Evolutionary conservation across 2,888 invertebrate species (phyloP).

Genomic region (Zhengitettix transpicula): DNA sequence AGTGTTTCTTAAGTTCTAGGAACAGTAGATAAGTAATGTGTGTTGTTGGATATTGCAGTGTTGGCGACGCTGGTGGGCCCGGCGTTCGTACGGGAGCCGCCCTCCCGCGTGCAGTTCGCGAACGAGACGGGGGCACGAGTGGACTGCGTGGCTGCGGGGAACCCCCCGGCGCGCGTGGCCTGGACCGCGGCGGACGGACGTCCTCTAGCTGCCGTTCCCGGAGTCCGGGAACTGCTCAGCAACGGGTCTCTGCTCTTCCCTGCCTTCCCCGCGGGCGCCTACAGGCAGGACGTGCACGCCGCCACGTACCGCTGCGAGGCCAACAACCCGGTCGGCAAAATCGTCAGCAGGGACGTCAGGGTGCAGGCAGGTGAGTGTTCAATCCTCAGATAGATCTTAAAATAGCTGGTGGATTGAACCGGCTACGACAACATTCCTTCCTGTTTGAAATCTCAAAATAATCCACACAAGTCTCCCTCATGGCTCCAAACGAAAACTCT

Average conservation of each 20-base stretch:
- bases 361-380: conserved; percentile 18
- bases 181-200: conserved; percentile 18
- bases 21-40: too few relatives aligned
- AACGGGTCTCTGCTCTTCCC: conserved; percentile 18
- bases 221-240: conserved; percentile 15
- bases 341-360: conserved; percentile 19
- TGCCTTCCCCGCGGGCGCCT: conserved; percentile 18
- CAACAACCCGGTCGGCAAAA: conserved; percentile 18
- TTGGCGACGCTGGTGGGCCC: conserved; percentile 19
- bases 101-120: conserved; percentile 18
- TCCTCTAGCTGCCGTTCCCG: conserved; percentile 15
- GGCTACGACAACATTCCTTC: too few relatives aligned
- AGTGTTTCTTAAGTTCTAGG: too few relatives aligned
- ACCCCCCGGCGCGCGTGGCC: conserved; percentile 16
- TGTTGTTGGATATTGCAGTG: conserved; percentile 1
- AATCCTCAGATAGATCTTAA: too few relatives aligned
- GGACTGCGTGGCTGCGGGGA: conserved; percentile 18
- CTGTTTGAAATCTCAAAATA: too few relatives aligned
- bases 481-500: too few relatives aligned
- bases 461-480: too few relatives aligned
- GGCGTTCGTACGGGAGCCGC: conserved; percentile 18
- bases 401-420: too few relatives aligned
- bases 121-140: conserved; percentile 18
- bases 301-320: conserved; percentile 19
- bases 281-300: conserved; percentile 20